phyloP scores from a whole-genome alignment of 2,888 invertebrate species.

The Brachynemurus nebulosus region DNA sequence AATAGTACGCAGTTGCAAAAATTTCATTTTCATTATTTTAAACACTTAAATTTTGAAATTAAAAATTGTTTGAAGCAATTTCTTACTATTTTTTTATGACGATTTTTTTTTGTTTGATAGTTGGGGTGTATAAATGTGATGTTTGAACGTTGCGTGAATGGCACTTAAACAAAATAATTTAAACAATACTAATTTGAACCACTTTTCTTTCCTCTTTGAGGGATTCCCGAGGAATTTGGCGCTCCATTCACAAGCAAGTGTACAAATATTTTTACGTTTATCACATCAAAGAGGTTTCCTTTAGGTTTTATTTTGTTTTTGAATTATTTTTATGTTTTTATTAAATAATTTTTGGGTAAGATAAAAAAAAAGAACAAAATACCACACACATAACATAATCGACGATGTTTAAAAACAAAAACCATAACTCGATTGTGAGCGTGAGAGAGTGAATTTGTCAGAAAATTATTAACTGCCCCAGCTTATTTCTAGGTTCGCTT shows the following conservation, averaged over 20 bases:
- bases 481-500: conserved; percentile 45
- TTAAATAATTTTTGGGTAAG: not conserved
- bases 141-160: conserved; percentile 17
- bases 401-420: not conserved
- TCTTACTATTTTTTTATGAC: too few relatives aligned
- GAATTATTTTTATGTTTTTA: not conserved
- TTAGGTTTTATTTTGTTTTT: conserved; percentile 1
- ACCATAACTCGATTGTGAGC: conserved; percentile 25
- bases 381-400: not conserved
- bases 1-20: too few relatives aligned
- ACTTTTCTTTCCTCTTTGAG: conserved; percentile 23
- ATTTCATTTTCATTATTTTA: too few relatives aligned
- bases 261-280: not conserved
- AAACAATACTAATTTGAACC: conserved; percentile 21
- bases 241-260: conserved; percentile 3
- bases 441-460: conserved; percentile 34
- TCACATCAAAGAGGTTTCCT: not conserved
- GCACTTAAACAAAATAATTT: not conserved
- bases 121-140: conserved; percentile 28
- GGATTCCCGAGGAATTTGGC: conserved; percentile 15
- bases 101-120: conserved; percentile 18
- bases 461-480: conserved; percentile 47
- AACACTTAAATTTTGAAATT: too few relatives aligned
- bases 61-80: too few relatives aligned
- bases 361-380: too few relatives aligned